Conservation (phyloP, 2,797 vertebrate species). For the Enteromius mattozi region DNA sequence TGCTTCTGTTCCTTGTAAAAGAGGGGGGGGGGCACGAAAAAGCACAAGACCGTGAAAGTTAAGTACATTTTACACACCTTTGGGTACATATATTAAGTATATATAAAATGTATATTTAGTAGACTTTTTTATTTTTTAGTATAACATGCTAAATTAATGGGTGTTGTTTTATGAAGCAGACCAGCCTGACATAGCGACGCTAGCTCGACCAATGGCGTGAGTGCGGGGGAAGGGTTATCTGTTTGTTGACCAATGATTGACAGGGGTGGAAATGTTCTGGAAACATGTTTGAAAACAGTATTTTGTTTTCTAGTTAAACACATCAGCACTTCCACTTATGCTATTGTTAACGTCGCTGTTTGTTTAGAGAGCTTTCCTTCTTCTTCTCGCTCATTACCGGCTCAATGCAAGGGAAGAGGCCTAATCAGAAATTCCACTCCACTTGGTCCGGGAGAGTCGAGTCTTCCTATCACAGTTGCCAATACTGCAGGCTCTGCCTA, state of each 20-base stretch:
- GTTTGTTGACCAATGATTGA: not conserved
- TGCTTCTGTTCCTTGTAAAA: constrained; percentile 55
- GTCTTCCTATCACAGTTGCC: constrained; percentile 64
- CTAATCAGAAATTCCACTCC: constrained; percentile 64
- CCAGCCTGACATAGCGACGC: not conserved
- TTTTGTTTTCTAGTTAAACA: constrained; percentile 30
- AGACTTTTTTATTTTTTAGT: not conserved
- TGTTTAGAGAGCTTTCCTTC: constrained; percentile 46
- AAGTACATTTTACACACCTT: not conserved
- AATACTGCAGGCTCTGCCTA: constrained; percentile 65
- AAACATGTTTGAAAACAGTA: constrained; percentile 4
- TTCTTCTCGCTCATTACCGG: constrained; percentile 51
- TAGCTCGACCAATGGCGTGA: not conserved
- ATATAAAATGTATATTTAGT: not conserved
- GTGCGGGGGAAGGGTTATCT: not conserved
- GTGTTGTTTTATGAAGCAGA: not conserved
- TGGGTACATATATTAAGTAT: not conserved
- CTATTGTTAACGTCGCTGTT: constrained; percentile 51
- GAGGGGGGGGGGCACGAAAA: constrained; percentile 19
- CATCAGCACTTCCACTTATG: constrained; percentile 39
- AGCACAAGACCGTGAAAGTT: not conserved
- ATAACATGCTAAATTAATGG: not conserved
- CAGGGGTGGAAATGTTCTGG: not conserved
- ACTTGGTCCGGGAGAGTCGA: constrained; percentile 58
- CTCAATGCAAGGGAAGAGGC: constrained; percentile 55